These are phyloP conservation scores for Craniophora ligustri DNA, from an alignment of 2,888 invertebrate genomes.

Conservation along the genomic window DNA sequence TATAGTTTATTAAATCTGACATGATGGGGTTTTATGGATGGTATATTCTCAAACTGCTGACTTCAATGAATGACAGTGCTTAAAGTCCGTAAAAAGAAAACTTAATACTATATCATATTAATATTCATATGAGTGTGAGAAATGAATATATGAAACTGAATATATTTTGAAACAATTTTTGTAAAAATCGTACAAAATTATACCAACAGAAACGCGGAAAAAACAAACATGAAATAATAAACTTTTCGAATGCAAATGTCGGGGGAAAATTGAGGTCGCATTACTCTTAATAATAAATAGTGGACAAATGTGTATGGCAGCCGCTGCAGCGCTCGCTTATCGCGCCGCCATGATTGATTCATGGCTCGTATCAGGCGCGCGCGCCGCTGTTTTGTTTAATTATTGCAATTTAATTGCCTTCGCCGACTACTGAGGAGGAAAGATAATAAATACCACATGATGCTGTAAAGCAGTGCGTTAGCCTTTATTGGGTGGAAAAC, in stretches of 20 bases:
- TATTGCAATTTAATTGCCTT: conserved; percentile 31
- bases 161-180: too few species aligned
- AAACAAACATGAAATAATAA: conserved; percentile 27
- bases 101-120: too few species aligned
- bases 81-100: too few species aligned
- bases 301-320: conserved; percentile 24
- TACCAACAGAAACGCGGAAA: conserved; percentile 7
- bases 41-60: too few species aligned
- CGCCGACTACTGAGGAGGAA: conserved; percentile 10
- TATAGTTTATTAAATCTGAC: too few species aligned
- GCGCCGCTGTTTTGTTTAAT: conserved; percentile 23
- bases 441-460: conserved; percentile 17
- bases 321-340: conserved; percentile 27
- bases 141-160: too few species aligned
- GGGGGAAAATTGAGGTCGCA: conserved; percentile 19
- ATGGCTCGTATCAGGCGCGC: conserved; percentile 20
- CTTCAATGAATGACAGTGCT: too few species aligned
- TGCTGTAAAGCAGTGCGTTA: neutral
- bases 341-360: conserved; percentile 44
- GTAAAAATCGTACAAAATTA: too few species aligned
- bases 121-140: too few species aligned
- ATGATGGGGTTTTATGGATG: too few species aligned
- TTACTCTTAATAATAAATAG: conserved; percentile 39
- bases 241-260: conserved; percentile 7
- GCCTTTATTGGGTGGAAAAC: too few species aligned